phyloP scores from a whole-genome alignment of 1,140 invertebrate species.

The Drosophila albomicans region DNA sequence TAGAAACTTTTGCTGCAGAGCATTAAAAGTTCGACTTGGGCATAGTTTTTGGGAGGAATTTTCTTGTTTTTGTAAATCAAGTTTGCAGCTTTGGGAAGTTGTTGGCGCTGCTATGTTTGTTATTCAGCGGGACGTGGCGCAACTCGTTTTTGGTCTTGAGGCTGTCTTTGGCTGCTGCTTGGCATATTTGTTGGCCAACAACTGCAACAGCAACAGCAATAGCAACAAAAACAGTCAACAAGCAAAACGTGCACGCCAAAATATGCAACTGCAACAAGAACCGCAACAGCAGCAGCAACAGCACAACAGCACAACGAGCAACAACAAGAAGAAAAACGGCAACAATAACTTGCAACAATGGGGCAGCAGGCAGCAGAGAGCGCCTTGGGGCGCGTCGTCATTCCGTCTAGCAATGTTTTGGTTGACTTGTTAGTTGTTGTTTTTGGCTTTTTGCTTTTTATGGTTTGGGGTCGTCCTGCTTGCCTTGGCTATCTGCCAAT shows the following conservation, averaged over 20 bases:
- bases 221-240: constrained; percentile 46
- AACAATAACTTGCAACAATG: constrained; percentile 58
- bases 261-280: constrained; percentile 58
- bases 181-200: constrained; percentile 74
- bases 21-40: constrained; percentile 57
- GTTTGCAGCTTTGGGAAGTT: constrained; percentile 68
- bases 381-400: constrained; percentile 67
- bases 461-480: constrained; percentile 33
- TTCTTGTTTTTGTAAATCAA: constrained; percentile 72
- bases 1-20: constrained; percentile 29
- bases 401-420: constrained; percentile 73
- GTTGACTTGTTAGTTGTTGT: constrained; percentile 68
- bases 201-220: constrained; percentile 18
- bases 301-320: constrained; percentile 53
- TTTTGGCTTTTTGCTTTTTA: constrained; percentile 26
- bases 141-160: constrained; percentile 67
- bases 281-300: constrained; percentile 39
- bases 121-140: constrained; percentile 71
- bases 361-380: constrained; percentile 1
- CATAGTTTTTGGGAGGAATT: constrained; percentile 22
- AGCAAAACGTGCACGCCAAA: constrained; percentile 56
- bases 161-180: constrained; percentile 36
- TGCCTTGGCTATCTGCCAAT: constrained; percentile 77
- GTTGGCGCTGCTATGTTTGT: constrained; percentile 67
- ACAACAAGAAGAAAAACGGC: constrained; percentile 63